Evolutionary conservation across 2,113 vertebrate species (phyloP).

Genomic region (Isichthys henryi): DNA sequence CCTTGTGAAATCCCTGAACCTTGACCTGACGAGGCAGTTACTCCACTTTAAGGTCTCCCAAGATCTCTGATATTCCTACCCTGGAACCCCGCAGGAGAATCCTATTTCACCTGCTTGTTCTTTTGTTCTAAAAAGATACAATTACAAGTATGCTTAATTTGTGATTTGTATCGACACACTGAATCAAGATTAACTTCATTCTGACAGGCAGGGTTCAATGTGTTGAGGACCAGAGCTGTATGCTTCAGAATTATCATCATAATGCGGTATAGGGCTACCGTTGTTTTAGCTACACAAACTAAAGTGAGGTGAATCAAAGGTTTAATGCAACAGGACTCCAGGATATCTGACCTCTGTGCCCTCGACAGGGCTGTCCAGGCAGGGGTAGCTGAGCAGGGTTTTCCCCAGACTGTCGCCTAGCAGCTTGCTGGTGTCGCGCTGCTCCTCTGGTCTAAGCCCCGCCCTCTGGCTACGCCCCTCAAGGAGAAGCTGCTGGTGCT

Average conservation of each 20-base stretch:
- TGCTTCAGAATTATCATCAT: neutral
- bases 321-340: neutral
- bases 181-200: neutral
- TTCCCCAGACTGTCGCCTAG: constrained; percentile 73
- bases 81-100: neutral
- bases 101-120: neutral
- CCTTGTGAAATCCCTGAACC: neutral
- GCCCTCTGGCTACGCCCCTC: constrained; percentile 77
- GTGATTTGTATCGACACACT: neutral
- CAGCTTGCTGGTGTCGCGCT: constrained; percentile 67
- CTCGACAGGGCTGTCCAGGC: constrained; percentile 68
- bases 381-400: constrained; percentile 73
- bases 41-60: neutral
- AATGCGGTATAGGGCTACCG: neutral
- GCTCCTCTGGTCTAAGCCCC: constrained; percentile 69
- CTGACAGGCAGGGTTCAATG: neutral
- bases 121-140: neutral
- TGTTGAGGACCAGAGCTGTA: neutral
- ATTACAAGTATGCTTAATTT: neutral
- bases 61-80: neutral
- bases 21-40: neutral
- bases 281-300: neutral
- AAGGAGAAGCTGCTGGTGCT: constrained; percentile 78
- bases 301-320: neutral
- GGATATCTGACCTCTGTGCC: constrained; percentile 70